phyloP scores from a whole-genome alignment of 2,113 vertebrate species.

The Petromus typicus region DNA sequence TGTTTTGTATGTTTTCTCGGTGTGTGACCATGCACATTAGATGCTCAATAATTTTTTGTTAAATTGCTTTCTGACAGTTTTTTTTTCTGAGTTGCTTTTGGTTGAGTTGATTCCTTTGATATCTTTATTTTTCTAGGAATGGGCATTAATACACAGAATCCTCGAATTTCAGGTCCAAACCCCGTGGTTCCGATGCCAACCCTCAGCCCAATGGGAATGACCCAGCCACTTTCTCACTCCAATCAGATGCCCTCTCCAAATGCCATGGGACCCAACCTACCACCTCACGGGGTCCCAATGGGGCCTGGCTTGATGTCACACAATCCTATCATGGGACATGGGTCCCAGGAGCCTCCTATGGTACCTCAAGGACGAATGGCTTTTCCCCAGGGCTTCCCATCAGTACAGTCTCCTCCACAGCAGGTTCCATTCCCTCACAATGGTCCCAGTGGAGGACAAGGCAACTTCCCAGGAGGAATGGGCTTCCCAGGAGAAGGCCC shows the following conservation, averaged over 20 bases:
- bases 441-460: constrained; percentile 92
- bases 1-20: background rate
- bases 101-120: constrained; percentile 77
- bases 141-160: constrained; percentile 97
- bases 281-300: constrained; percentile 93
- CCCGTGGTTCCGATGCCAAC: constrained; percentile 96
- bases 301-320: constrained; percentile 98
- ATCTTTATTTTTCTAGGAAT: constrained; percentile 91
- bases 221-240: constrained; percentile 97
- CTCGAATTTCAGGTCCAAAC: constrained; percentile 97
- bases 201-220: constrained; percentile 99
- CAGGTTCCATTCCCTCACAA: constrained; percentile 98
- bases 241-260: constrained; percentile 99
- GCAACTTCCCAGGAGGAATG: constrained; percentile 95
- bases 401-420: constrained; percentile 97
- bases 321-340: constrained; percentile 96
- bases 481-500: constrained; percentile 97
- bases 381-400: constrained; percentile 96
- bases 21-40: background rate
- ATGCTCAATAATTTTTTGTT: background rate
- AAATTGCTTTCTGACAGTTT: background rate
- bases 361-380: constrained; percentile 98
- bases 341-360: constrained; percentile 96
- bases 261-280: constrained; percentile 93
- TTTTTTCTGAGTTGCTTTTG: constrained; percentile 48